Percentiles rank a stretch among this genome's conserved stretches.
These are phyloP conservation scores for Tetramorium simillimum DNA, from an alignment of 1,140 invertebrate species.

Conservation along the genomic window DNA sequence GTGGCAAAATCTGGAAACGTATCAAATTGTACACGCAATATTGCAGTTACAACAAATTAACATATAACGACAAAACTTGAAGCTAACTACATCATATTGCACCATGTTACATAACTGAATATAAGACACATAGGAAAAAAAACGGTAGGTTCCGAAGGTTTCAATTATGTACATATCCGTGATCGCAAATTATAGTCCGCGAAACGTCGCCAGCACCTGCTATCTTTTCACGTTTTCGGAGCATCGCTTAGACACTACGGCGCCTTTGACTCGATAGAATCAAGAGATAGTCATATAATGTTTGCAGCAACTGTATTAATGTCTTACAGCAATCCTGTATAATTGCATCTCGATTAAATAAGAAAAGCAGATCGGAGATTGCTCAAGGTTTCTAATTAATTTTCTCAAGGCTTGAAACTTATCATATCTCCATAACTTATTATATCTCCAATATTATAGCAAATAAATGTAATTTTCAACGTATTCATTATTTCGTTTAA, in stretches of 20 bases:
- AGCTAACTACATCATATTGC: background rate
- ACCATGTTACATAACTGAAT: background rate
- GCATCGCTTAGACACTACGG: slow-evolving; percentile 10
- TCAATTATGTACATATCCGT: slow-evolving; percentile 49
- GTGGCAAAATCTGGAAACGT: background rate
- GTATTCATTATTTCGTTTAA: background rate
- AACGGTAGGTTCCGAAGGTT: background rate
- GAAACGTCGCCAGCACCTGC: slow-evolving; percentile 35
- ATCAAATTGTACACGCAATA: background rate
- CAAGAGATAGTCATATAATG: background rate
- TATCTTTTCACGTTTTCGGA: slow-evolving; percentile 52
- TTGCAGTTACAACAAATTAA: background rate
- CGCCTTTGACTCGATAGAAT: background rate
- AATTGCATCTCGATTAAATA: background rate
- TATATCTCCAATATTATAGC: background rate
- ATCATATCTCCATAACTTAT: background rate
- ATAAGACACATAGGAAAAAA: background rate
- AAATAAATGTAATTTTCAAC: background rate
- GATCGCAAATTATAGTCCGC: slow-evolving; percentile 42
- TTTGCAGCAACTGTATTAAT: background rate
- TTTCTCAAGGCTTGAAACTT: background rate
- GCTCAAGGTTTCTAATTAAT: background rate
- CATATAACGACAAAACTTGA: background rate
- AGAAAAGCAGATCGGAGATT: background rate
- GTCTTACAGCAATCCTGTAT: background rate